Conservation (phyloP, 2,113 vertebrate genomes). For the Zonotrichia leucophrys region DNA sequence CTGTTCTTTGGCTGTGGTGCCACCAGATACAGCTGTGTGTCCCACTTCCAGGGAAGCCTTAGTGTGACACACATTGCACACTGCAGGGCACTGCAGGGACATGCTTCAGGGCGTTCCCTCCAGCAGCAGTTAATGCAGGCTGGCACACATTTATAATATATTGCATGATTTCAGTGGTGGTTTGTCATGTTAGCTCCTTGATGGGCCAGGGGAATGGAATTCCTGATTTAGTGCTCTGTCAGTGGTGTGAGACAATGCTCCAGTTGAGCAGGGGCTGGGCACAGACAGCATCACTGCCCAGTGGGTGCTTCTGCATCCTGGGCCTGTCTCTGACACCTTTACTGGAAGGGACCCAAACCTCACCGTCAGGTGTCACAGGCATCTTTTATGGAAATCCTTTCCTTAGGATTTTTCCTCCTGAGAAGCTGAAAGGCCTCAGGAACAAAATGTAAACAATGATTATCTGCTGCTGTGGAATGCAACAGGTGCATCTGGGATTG, state of each 20-base stretch:
- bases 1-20: not conserved
- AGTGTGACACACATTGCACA: not conserved
- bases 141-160: not conserved
- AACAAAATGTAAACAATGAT: no score
- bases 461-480: no score
- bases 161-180: accelerated
- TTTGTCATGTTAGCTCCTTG: not conserved
- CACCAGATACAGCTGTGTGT: not conserved
- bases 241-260: not conserved
- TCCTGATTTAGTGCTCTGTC: not conserved
- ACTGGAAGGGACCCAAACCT: not conserved
- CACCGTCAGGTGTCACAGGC: no score
- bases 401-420: no score
- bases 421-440: no score
- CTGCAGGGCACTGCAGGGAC: not conserved
- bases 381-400: no score
- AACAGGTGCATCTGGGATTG: no score
- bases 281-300: not conserved
- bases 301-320: accelerated
- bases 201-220: not conserved
- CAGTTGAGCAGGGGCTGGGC: not conserved
- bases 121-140: not conserved
- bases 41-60: not conserved
- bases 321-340: not conserved
- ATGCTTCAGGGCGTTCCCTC: not conserved